Conservation (phyloP, 1,140 invertebrate species). For the Oryzaephilus surinamensis region DNA sequence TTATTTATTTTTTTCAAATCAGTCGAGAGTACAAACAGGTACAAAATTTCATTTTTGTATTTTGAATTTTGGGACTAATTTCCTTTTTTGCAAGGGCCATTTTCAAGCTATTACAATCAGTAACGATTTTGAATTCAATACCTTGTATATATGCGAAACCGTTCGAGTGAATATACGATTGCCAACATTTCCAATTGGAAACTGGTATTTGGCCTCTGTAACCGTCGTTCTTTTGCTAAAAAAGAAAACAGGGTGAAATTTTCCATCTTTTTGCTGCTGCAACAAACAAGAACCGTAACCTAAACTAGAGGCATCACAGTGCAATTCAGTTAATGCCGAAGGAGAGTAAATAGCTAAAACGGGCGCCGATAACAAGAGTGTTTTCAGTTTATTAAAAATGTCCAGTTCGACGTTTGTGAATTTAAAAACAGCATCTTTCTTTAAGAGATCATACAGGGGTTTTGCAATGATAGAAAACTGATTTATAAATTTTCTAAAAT, state of each 20-base stretch:
- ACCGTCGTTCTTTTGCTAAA: slow-evolving; percentile 18
- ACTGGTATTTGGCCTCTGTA: too few species aligned
- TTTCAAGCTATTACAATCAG: too few species aligned
- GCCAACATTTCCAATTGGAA: too few species aligned
- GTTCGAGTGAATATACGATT: too few species aligned
- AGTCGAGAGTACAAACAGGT: too few species aligned
- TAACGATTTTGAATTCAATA: too few species aligned
- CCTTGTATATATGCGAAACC: too few species aligned
- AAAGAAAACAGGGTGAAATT: slow-evolving; percentile 19
- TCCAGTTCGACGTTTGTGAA: slow-evolving; percentile 16
- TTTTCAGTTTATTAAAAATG: slow-evolving; percentile 19
- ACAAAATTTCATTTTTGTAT: too few species aligned
- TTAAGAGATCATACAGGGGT: slow-evolving; percentile 21
- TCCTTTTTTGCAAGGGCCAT: too few species aligned
- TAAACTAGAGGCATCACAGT: slow-evolving; percentile 5
- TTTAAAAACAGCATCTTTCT: slow-evolving; percentile 20
- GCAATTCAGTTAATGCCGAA: slow-evolving; percentile 5
- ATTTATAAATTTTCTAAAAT: slow-evolving; percentile 20
- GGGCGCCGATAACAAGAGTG: slow-evolving; percentile 1
- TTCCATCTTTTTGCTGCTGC: slow-evolving; percentile 13
- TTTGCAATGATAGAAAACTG: slow-evolving; percentile 22
- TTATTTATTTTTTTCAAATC: too few species aligned
- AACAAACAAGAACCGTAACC: slow-evolving; percentile 11
- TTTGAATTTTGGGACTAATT: too few species aligned
- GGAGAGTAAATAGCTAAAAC: slow-evolving; percentile 13